Conservation (phyloP, 2,113 vertebrate species). For the Andinoacara biseriatus region DNA sequence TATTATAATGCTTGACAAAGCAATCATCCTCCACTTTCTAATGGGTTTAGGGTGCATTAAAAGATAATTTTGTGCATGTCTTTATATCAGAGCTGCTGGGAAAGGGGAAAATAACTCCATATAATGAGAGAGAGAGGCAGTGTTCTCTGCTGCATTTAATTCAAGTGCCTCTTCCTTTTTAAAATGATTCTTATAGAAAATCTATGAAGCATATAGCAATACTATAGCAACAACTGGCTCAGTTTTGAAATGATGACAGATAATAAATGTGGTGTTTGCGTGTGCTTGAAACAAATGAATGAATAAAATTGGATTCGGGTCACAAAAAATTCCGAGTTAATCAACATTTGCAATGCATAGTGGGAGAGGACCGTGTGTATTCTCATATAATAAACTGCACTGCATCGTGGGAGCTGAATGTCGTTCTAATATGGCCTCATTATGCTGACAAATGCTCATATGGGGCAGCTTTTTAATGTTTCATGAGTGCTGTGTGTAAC, state of each 20-base stretch:
- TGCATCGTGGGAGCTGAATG: slow-evolving; percentile 36
- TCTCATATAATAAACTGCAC: slow-evolving; percentile 45
- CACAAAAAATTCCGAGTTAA: slow-evolving; percentile 32
- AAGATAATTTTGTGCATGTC: not conserved
- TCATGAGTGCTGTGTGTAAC: slow-evolving; percentile 43
- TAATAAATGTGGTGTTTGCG: slow-evolving; percentile 1
- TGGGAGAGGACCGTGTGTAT: not conserved
- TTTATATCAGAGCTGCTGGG: not conserved
- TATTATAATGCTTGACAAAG: not conserved
- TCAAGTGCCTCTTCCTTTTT: not conserved
- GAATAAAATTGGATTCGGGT: slow-evolving; percentile 34
- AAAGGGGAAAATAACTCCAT: not conserved
- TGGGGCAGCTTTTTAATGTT: slow-evolving; percentile 56
- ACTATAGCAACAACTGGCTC: not conserved
- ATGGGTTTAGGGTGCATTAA: not conserved
- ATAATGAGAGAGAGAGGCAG: not conserved
- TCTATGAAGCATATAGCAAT: not conserved
- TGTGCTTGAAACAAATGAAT: slow-evolving; percentile 12
- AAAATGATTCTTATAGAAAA: not conserved
- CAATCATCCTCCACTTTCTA: not conserved
- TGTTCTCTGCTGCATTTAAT: not conserved
- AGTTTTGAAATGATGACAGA: slow-evolving; percentile 12
- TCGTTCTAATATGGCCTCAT: slow-evolving; percentile 60
- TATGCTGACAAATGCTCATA: slow-evolving; percentile 67
- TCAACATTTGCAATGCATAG: slow-evolving; percentile 41